A percentile compares a stretch with the other conserved stretches of the same genome.
Evolutionary conservation across 2,113 vertebrate genomes (phyloP).

Genomic region (Pseudolaguvia tuberculata): DNA sequence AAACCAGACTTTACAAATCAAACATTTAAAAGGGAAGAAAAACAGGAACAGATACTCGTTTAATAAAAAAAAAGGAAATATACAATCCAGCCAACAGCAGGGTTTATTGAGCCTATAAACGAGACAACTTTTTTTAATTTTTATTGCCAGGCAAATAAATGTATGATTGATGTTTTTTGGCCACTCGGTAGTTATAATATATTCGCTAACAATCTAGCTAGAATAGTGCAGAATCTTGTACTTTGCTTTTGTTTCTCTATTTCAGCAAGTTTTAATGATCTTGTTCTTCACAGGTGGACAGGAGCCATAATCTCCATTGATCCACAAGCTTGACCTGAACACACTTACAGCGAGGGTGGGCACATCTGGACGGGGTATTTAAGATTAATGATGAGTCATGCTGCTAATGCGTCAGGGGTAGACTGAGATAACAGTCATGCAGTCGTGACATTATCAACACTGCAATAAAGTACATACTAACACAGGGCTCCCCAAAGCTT

Average conservation of each 20-base stretch:
- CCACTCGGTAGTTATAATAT: too few relatives aligned
- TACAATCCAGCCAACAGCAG: neutral
- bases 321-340: conserved; percentile 26
- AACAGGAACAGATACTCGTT: neutral
- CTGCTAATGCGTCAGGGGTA: neutral
- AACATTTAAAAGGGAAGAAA: conserved; percentile 21
- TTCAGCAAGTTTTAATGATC: neutral
- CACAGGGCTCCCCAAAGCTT: too few relatives aligned
- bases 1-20: conserved; percentile 2
- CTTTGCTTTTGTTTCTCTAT: neutral
- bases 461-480: neutral
- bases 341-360: neutral
- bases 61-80: conserved; percentile 11
- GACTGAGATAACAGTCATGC: conserved; percentile 9
- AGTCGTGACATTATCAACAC: neutral
- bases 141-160: neutral
- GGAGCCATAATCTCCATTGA: conserved; percentile 17
- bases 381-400: conserved; percentile 18
- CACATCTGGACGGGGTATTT: conserved; percentile 28
- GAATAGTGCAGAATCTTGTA: neutral
- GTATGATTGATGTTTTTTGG: too few relatives aligned
- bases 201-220: neutral
- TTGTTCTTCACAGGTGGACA: conserved; percentile 21
- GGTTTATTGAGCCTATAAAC: neutral
- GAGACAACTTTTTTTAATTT: neutral